Conservation (phyloP, 2,113 vertebrate species). For the Coturnix japonica region DNA sequence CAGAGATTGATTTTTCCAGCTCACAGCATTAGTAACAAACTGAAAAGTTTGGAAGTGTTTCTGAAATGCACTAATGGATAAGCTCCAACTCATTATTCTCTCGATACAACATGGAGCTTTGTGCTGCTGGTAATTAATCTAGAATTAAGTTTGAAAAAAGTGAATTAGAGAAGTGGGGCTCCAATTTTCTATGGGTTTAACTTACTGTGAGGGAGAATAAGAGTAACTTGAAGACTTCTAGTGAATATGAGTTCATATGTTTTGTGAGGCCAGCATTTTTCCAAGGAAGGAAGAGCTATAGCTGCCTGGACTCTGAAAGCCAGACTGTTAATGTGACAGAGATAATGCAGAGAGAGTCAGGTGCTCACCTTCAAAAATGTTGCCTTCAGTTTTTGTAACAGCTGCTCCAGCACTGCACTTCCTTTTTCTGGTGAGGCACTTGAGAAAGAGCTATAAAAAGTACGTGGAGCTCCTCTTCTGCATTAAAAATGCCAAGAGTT, state of each 20-base stretch:
- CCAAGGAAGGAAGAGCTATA: not conserved
- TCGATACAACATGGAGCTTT: not conserved
- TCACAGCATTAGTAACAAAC: not conserved
- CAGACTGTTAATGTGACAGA: not conserved
- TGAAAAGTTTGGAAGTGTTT: constrained; percentile 18
- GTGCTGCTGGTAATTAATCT: not conserved
- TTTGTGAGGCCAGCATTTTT: not conserved
- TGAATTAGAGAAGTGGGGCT: not conserved
- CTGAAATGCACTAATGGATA: not conserved
- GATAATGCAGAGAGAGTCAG: not conserved
- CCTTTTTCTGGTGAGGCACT: not conserved
- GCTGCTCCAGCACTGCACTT: not conserved
- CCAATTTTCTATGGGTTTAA: not conserved
- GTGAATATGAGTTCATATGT: not conserved
- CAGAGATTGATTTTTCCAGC: constrained; percentile 14
- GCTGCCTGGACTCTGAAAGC: not conserved
- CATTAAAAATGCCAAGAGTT: not conserved
- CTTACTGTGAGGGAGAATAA: not conserved
- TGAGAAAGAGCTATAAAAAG: not conserved
- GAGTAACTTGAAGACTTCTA: not conserved
- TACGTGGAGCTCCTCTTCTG: not conserved
- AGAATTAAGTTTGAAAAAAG: not conserved
- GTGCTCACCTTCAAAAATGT: not conserved
- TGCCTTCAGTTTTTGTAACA: not conserved
- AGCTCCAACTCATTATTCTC: not conserved